These are phyloP conservation scores for Eutolmus rufibarbis DNA, from an alignment of 2,888 invertebrate species.

Conservation along the genomic window DNA sequence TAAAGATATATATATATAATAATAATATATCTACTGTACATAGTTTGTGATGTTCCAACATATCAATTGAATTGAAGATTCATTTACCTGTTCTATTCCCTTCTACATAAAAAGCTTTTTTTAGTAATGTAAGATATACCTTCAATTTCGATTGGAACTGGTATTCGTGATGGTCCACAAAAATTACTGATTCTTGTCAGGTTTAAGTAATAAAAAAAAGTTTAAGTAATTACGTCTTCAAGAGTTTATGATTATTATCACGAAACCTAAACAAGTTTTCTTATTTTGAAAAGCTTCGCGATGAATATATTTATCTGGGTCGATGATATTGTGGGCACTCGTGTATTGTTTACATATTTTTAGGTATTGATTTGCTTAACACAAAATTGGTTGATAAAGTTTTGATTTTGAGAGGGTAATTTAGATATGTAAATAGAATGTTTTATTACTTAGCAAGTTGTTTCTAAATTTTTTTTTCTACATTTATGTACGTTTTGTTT, in stretches of 20 bases:
- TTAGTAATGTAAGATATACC: not conserved
- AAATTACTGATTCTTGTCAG: not conserved
- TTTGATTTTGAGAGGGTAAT: not conserved
- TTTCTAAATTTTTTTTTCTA: too few species aligned
- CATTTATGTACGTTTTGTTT: too few species aligned
- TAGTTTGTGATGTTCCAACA: not conserved
- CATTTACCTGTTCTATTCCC: not conserved
- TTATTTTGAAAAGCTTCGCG: not conserved
- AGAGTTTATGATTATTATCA: not conserved
- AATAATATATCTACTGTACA: not conserved
- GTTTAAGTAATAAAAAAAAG: not conserved
- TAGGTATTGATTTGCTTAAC: not conserved
- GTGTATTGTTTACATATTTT: not conserved
- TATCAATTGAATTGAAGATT: not conserved
- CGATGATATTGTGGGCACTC: not conserved
- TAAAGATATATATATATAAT: too few species aligned
- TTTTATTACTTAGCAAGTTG: too few species aligned
- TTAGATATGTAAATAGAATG: too few species aligned
- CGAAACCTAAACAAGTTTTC: not conserved
- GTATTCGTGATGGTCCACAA: not conserved
- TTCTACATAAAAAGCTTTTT: not conserved
- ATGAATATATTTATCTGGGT: not conserved
- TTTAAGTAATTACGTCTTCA: not conserved
- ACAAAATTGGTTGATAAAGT: not conserved
- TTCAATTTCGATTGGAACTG: not conserved